phyloP scores from a whole-genome alignment of 2,888 invertebrate genomes.

The Hirudinaria manillensis region DNA sequence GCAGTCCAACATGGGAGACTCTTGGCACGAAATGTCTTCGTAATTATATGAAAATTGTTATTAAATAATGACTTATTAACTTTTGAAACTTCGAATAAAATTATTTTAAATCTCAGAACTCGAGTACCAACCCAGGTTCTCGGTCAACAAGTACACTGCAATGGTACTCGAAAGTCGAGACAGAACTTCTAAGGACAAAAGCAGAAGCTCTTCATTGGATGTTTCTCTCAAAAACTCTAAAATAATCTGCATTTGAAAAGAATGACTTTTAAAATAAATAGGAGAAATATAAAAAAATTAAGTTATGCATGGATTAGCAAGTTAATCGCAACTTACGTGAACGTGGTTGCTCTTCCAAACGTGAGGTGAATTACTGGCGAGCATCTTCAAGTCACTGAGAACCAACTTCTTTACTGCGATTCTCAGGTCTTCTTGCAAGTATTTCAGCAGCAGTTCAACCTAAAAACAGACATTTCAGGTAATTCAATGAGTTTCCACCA shows the following conservation, averaged over 20 bases:
- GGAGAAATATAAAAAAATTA: too few relatives aligned
- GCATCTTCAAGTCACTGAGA: slow-evolving; percentile 36
- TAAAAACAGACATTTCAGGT: slow-evolving; percentile 38
- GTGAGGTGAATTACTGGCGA: slow-evolving; percentile 65
- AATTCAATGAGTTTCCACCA: not conserved
- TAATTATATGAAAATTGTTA: too few relatives aligned
- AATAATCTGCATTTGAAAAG: slow-evolving; percentile 47
- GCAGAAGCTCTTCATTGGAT: slow-evolving; percentile 42
- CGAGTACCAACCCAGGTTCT: not conserved
- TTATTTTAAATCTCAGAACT: not conserved
- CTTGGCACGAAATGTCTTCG: too few relatives aligned
- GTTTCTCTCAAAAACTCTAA: slow-evolving; percentile 53
- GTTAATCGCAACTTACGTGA: slow-evolving; percentile 43
- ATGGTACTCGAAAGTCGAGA: not conserved
- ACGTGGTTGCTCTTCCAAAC: slow-evolving; percentile 67
- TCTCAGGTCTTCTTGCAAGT: slow-evolving; percentile 67
- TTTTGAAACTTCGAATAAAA: not conserved
- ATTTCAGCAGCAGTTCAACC: slow-evolving; percentile 64
- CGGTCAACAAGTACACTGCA: slow-evolving; percentile 6
- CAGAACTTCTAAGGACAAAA: slow-evolving; percentile 11
- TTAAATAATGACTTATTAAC: not conserved
- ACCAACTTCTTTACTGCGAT: slow-evolving; percentile 66
- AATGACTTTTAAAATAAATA: too few relatives aligned
- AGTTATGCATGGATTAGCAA: not conserved
- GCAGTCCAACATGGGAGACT: slow-evolving; percentile 1